Evolutionary conservation across 2,113 vertebrate species (phyloP).

Genomic region (Abramis brama): DNA sequence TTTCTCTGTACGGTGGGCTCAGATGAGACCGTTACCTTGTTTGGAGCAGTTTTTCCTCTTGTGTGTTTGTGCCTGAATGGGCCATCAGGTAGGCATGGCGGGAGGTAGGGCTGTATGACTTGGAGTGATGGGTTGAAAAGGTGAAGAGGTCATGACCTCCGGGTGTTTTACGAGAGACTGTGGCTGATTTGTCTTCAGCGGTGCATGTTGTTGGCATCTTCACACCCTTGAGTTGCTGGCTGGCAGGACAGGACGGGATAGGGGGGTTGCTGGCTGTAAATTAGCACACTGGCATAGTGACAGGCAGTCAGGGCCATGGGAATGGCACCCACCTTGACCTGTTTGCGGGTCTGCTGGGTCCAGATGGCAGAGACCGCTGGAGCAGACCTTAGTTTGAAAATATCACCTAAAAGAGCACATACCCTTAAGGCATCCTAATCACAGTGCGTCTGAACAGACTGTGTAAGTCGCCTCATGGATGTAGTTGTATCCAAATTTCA

Average conservation of each 20-base stretch:
- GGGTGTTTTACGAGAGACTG: conserved; percentile 75
- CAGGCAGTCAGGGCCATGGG: conserved; percentile 65
- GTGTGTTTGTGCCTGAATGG: conserved; percentile 69
- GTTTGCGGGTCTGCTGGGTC: conserved; percentile 62
- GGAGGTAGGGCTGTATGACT: conserved; percentile 60
- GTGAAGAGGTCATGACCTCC: conserved; percentile 77
- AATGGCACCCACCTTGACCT: conserved; percentile 72
- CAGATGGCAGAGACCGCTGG: conserved; percentile 52
- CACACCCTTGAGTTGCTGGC: conserved; percentile 66
- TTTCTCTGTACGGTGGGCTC: conserved; percentile 66
- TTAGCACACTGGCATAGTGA: conserved; percentile 66
- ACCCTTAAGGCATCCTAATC: conserved; percentile 33
- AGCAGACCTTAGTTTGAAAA: conserved; percentile 43
- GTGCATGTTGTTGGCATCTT: conserved; percentile 70
- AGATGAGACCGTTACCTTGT: conserved; percentile 60
- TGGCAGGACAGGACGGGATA: conserved; percentile 40
- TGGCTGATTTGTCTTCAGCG: conserved; percentile 72
- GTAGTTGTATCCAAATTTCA: neutral
- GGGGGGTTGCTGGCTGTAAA: conserved; percentile 69
- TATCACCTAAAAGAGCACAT: conserved; percentile 25
- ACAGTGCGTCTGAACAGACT: conserved; percentile 9
- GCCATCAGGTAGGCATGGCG: conserved; percentile 71
- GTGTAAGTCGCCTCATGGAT: neutral
- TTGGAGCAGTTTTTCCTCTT: conserved; percentile 42
- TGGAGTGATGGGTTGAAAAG: conserved; percentile 73